Conservation (phyloP, 2,113 vertebrate genomes). For the Amia ocellicauda region DNA sequence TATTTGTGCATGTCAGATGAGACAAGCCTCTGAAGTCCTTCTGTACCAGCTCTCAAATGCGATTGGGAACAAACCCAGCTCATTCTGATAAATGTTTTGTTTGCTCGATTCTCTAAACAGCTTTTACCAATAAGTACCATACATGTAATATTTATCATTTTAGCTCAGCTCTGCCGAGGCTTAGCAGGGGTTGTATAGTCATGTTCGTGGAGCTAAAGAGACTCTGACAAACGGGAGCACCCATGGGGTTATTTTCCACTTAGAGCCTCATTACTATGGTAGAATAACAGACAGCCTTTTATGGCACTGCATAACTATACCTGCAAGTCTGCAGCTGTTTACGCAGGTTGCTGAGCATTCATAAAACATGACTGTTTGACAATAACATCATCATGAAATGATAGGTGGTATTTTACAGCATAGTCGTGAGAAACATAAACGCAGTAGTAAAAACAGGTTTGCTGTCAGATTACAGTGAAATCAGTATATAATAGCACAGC, state of each 20-base stretch:
- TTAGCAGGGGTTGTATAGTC: constrained; percentile 25
- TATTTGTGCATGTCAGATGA: constrained; percentile 6
- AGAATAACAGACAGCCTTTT: constrained; percentile 10
- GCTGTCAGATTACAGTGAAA: background rate
- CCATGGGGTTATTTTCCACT: constrained; percentile 16
- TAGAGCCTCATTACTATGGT: constrained; percentile 15
- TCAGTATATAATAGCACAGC: too few species aligned
- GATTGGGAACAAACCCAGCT: background rate
- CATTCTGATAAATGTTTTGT: constrained; percentile 19
- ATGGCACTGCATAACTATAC: background rate
- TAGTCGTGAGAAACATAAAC: background rate
- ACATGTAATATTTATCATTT: constrained; percentile 30
- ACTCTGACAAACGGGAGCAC: constrained; percentile 19
- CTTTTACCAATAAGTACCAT: constrained; percentile 20
- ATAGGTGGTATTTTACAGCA: constrained; percentile 3
- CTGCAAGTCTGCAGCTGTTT: constrained; percentile 11
- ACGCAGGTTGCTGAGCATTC: constrained; percentile 3
- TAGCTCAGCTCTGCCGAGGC: constrained; percentile 17
- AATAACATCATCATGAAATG: constrained; percentile 6
- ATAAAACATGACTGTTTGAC: background rate
- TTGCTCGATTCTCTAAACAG: constrained; percentile 11
- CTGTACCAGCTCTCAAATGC: background rate
- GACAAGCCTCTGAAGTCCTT: background rate
- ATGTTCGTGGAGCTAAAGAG: constrained; percentile 12
- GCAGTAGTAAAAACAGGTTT: background rate